phyloP scores from a whole-genome alignment of 64 coral and sea anemone species.

The Montipora foliosa region DNA sequence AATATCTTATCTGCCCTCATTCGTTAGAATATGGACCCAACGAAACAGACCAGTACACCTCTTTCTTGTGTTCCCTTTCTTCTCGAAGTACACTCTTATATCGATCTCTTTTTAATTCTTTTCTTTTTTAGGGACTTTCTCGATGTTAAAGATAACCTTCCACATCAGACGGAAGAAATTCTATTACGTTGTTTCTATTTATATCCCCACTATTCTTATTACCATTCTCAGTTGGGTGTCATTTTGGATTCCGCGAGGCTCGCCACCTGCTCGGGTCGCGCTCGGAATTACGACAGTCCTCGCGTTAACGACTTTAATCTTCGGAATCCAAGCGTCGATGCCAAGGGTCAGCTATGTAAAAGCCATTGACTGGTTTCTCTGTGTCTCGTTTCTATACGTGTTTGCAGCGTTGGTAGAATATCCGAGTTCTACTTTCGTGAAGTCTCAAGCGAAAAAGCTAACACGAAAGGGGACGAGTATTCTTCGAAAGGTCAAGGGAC shows the following conservation, averaged over 20 bases:
- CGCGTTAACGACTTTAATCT: slow-evolving; percentile 91
- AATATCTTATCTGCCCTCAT: not conserved
- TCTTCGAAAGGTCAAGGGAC: slow-evolving; percentile 82
- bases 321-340: slow-evolving; percentile 93
- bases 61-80: too few species aligned
- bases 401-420: slow-evolving; percentile 90
- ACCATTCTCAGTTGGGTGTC: slow-evolving; percentile 92
- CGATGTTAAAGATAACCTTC: slow-evolving; percentile 68
- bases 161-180: slow-evolving; percentile 90
- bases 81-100: too few species aligned
- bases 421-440: slow-evolving; percentile 93
- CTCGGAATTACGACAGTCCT: slow-evolving; percentile 97
- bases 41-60: too few species aligned
- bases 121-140: slow-evolving; percentile 69
- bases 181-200: slow-evolving; percentile 91
- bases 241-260: slow-evolving; percentile 93
- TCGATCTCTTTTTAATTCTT: not conserved
- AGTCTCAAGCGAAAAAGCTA: slow-evolving; percentile 90
- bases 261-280: slow-evolving; percentile 90
- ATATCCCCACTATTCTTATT: slow-evolving; percentile 95
- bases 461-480: slow-evolving; percentile 77
- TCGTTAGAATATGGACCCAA: too few species aligned
- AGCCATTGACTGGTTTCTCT: slow-evolving; percentile 92
- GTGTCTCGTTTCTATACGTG: slow-evolving; percentile 88
- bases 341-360: slow-evolving; percentile 93